Evolutionary conservation across 2,888 invertebrate genomes (phyloP).

Genomic region (Volucella inflata): DNA sequence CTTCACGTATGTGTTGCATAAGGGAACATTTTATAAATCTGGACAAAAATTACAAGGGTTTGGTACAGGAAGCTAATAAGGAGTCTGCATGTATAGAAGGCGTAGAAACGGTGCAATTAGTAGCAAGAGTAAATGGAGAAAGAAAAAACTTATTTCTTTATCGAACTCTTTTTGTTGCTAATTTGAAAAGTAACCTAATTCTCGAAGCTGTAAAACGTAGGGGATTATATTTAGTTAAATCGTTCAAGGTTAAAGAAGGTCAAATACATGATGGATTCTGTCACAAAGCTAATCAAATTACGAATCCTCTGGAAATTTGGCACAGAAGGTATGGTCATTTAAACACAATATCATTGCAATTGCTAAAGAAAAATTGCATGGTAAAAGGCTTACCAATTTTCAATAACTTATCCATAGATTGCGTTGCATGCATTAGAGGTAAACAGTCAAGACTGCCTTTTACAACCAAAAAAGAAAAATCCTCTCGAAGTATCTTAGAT

Average conservation of each 20-base stretch:
- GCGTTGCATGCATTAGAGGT: conserved; percentile 20
- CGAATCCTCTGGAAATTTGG: conserved; percentile 14
- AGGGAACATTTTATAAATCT: background rate
- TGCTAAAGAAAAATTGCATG: conserved; percentile 29
- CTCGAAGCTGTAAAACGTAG: conserved; percentile 9
- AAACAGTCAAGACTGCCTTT: conserved; percentile 23
- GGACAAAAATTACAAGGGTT: background rate
- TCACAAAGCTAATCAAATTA: background rate
- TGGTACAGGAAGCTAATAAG: background rate
- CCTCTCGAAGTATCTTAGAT: conserved; percentile 33
- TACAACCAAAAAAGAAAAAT: conserved; percentile 21
- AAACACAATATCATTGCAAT: conserved; percentile 14
- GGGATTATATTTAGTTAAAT: no score
- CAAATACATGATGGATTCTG: no score
- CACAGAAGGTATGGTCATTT: conserved; percentile 42
- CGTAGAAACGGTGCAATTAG: background rate
- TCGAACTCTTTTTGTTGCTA: conserved; percentile 6
- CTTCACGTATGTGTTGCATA: conserved; percentile 21
- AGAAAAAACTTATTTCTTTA: conserved; percentile 2
- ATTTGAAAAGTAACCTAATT: conserved; percentile 1
- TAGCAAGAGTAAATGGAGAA: background rate
- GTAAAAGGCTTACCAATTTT: conserved; percentile 35
- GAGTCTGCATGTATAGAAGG: background rate
- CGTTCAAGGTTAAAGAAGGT: no score
- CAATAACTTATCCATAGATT: background rate